Conservation (phyloP, 30 jellyfish, hydroid and myxozoan genomes). For the Aurelia sp. region DNA sequence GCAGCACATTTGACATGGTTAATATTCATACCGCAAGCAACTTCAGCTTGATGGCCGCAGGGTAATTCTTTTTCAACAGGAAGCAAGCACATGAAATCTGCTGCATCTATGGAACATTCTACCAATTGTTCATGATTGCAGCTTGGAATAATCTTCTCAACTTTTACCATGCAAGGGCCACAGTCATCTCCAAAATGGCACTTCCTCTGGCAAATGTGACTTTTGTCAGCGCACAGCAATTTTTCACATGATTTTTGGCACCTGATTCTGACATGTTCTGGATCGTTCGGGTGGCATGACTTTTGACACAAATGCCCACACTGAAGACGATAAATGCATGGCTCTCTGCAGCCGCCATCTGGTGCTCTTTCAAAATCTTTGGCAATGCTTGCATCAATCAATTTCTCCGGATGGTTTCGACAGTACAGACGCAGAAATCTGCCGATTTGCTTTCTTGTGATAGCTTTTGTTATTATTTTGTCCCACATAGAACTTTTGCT, state of each 20-base stretch:
- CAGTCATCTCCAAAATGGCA: constrained; percentile 70
- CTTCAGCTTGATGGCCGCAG: constrained; percentile 18
- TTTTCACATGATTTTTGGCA: constrained; percentile 62
- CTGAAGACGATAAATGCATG: constrained; percentile 44
- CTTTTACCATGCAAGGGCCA: constrained; percentile 67
- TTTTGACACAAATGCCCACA: constrained; percentile 79
- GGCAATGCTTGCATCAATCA: constrained; percentile 24
- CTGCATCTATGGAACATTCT: constrained; percentile 37
- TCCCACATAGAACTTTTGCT: constrained; percentile 66
- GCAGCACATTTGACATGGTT: constrained; percentile 16
- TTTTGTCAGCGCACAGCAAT: constrained; percentile 15
- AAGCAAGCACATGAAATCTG: constrained; percentile 8
- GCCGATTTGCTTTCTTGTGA: constrained; percentile 25
- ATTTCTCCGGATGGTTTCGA: constrained; percentile 71
- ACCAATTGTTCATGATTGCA: constrained; percentile 69
- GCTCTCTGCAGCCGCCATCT: constrained; percentile 86
- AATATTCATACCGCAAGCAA: background rate
- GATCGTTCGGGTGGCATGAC: constrained; percentile 81
- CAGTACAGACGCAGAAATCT: constrained; percentile 43
- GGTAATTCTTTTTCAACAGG: background rate
- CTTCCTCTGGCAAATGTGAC: constrained; percentile 32
- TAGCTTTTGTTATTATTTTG: constrained; percentile 50
- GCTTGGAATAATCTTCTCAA: constrained; percentile 45
- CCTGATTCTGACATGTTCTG: constrained; percentile 31
- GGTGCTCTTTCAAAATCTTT: constrained; percentile 75